Base-by-base conservation (phyloP, 2,888 invertebrate genomes). In the Acrocyrtus sp. region DNA sequence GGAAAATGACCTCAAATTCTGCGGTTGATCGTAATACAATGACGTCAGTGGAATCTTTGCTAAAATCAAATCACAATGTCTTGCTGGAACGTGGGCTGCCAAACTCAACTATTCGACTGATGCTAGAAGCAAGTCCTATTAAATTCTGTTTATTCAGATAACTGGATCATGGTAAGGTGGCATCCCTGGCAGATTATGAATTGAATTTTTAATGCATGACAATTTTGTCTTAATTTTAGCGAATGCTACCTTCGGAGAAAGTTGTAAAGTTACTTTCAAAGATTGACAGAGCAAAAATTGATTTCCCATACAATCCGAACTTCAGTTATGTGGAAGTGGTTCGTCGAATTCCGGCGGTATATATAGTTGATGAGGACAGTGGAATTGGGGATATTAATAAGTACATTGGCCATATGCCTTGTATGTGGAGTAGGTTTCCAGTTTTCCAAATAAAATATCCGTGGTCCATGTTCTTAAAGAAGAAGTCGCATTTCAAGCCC, bases 351-450 rank as follows among this genome's bases (percentile, higher is more conserved):
- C 58, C 63, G 8, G 41, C 60, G 12, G 72, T 68, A 3, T 76
- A 76, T 45, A 51, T 76, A 34, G 65, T 76, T 34, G 75, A 76
- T 45, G 72, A 69, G 34, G 75, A 68, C 21, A 73, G 67, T 10
- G 72, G 72, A 2, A 29, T 63, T 10, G 29, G 41, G 22, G 34
- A 67, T 1, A 19, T 73, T 2, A 34, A 24, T 8, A 21, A 47
- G n/a, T 34, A 27, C 1, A 24, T 69, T 12, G 72, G 61, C 0
- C n/a, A 54, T 19, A 50, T 76, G 19, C 75, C 75, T 3, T 73
- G 75, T 45, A 19, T 17, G 6, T 76, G 63, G 61, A 53, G 41
- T 3, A 48, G 17, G 6, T 39, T 72, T 17, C 21, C 72, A 2
- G 47, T 76, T 51, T 29, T 45, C 12, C 22, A 39, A 15, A 34